These are phyloP conservation scores for Thunnus maccoyii DNA, from an alignment of 2,113 vertebrate species.

Conservation along the genomic window DNA sequence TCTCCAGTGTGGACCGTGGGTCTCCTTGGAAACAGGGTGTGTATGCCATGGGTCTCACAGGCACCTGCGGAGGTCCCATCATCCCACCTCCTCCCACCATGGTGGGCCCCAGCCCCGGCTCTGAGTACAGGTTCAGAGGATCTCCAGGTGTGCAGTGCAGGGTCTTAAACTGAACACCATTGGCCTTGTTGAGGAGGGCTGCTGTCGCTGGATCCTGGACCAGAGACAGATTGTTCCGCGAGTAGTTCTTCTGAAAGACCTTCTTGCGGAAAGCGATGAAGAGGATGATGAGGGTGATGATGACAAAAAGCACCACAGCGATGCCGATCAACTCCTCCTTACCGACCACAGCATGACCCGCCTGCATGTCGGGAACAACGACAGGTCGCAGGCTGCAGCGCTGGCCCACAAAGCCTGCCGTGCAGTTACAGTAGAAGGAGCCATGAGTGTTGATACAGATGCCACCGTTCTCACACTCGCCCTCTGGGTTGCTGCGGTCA, in stretches of 20 bases:
- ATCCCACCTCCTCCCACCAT: constrained; percentile 54
- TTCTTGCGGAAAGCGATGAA: constrained; percentile 97
- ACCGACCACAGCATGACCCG: constrained; percentile 93
- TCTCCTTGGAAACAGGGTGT: constrained; percentile 96
- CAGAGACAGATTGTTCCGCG: constrained; percentile 94
- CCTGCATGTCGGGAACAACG: constrained; percentile 96
- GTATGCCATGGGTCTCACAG: constrained; percentile 96
- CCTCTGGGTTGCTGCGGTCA: constrained; percentile 84
- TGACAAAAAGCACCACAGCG: constrained; percentile 92
- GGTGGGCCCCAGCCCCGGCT: constrained; percentile 80
- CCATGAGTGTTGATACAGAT: constrained; percentile 94
- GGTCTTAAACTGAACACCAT: constrained; percentile 91
- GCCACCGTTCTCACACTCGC: constrained; percentile 95
- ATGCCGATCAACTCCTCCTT: constrained; percentile 98
- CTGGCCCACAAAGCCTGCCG: constrained; percentile 92
- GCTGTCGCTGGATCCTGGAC: constrained; percentile 97
- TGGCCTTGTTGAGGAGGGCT: constrained; percentile 94
- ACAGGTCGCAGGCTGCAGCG: constrained; percentile 92
- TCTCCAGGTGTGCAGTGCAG: constrained; percentile 88
- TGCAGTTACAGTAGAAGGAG: constrained; percentile 97
- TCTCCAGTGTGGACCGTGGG: constrained; percentile 91
- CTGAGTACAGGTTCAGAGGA: constrained; percentile 91
- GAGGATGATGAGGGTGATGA: constrained; percentile 90
- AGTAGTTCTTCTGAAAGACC: constrained; percentile 96
- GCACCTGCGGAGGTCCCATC: constrained; percentile 91